These are phyloP conservation scores for Sceloporus undulatus DNA, from an alignment of 2,113 vertebrate species.

Conservation along the genomic window DNA sequence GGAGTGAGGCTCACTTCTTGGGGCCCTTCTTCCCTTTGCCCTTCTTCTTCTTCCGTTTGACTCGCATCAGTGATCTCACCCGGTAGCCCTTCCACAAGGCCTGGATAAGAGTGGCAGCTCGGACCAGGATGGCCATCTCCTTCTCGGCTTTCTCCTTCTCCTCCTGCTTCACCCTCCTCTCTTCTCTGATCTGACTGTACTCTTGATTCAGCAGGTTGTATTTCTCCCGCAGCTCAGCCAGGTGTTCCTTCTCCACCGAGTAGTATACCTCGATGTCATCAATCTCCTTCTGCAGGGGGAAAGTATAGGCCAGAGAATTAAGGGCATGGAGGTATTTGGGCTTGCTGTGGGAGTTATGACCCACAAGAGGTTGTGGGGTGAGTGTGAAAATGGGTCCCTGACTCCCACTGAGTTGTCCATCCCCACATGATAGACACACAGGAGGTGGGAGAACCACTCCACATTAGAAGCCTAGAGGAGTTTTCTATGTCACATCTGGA, in stretches of 20 bases:
- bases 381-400: too few species aligned
- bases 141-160: conserved; percentile 72
- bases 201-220: conserved; percentile 75
- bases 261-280: conserved; percentile 74
- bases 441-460: neutral
- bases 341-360: too few species aligned
- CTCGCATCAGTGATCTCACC: conserved; percentile 80
- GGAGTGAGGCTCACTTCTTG: neutral
- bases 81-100: conserved; percentile 88
- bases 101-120: conserved; percentile 83
- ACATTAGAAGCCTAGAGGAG: neutral
- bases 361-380: too few species aligned
- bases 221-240: conserved; percentile 75
- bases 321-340: too few species aligned
- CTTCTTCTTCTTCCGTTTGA: conserved; percentile 77
- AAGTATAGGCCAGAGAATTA: too few species aligned
- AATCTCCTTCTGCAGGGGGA: conserved; percentile 74
- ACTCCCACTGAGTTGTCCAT: too few species aligned
- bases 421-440: too few species aligned
- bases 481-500: neutral
- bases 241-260: conserved; percentile 76
- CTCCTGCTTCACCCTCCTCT: conserved; percentile 67
- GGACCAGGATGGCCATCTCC: conserved; percentile 75
- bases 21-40: conserved; percentile 69
- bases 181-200: conserved; percentile 81